phyloP scores from a whole-genome alignment of 2,797 vertebrate genomes.

The Lacerta agilis region DNA sequence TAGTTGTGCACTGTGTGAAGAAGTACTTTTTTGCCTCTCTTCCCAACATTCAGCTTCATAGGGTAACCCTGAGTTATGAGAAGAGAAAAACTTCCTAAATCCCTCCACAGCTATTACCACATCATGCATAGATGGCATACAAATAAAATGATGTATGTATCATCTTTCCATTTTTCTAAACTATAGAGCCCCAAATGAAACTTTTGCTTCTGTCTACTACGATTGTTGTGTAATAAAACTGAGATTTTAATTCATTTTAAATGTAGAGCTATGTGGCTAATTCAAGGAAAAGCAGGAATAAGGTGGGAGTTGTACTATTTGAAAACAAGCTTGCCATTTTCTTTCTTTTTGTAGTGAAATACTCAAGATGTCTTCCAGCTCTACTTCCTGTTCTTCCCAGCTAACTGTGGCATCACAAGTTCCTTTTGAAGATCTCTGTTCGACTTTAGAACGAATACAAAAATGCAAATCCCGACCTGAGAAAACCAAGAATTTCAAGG shows the following conservation, averaged over 20 bases:
- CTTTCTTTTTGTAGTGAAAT: slow-evolving; percentile 40
- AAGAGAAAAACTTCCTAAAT: too few relatives aligned
- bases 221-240: neutral
- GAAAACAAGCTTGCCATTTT: fast-evolving
- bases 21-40: too few relatives aligned
- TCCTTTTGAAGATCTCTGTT: slow-evolving; percentile 91
- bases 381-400: slow-evolving; percentile 57
- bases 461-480: slow-evolving; percentile 87
- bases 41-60: too few relatives aligned
- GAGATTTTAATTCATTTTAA: neutral
- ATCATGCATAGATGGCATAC: too few relatives aligned
- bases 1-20: too few relatives aligned
- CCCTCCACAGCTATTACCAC: too few relatives aligned
- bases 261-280: neutral
- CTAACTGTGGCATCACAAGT: slow-evolving; percentile 87
- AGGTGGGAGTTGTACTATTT: fast-evolving
- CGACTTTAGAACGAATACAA: slow-evolving; percentile 91
- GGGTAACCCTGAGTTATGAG: too few relatives aligned
- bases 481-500: slow-evolving; percentile 85
- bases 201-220: neutral
- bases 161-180: too few relatives aligned
- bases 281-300: neutral
- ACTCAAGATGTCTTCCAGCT: slow-evolving; percentile 74
- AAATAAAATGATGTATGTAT: too few relatives aligned
- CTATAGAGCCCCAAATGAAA: too few relatives aligned